Conservation (phyloP, 2,888 invertebrate genomes). For the Julus scanicus region DNA sequence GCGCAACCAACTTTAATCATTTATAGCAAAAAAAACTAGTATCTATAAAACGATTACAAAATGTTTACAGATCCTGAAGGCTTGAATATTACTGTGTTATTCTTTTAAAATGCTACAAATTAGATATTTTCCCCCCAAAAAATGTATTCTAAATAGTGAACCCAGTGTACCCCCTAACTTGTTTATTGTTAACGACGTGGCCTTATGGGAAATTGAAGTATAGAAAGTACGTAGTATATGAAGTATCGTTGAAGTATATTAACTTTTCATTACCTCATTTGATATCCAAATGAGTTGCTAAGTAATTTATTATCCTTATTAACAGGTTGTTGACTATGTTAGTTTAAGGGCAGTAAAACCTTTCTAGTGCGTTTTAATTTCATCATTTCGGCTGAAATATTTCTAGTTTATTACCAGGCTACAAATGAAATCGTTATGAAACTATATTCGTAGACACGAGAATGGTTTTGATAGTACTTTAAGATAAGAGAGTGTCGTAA, state of each 20-base stretch:
- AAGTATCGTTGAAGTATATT: not conserved
- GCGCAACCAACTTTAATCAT: too few species aligned
- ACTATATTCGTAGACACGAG: not conserved
- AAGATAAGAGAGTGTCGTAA: not conserved
- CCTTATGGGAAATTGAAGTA: too few species aligned
- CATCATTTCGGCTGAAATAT: not conserved
- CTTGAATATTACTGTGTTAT: too few species aligned
- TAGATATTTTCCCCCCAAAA: too few species aligned
- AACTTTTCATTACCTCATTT: not conserved
- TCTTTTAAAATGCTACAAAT: too few species aligned
- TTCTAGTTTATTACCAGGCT: not conserved
- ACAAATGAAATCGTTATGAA: not conserved
- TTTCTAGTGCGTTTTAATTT: not conserved
- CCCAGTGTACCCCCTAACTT: too few species aligned
- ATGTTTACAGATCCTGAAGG: too few species aligned
- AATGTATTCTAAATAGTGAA: too few species aligned
- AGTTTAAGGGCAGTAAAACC: not conserved
- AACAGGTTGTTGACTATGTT: not conserved
- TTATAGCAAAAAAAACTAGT: too few species aligned
- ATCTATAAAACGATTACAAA: too few species aligned
- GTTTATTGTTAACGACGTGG: too few species aligned
- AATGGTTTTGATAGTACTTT: not conserved
- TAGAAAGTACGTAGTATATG: not conserved
- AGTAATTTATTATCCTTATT: conserved; percentile 25
- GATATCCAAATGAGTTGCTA: not conserved